Percentiles rank a stretch among this genome's conserved stretches.
phyloP scores from a whole-genome alignment of 2,888 invertebrate genomes.

The Dioctria rufipes region DNA sequence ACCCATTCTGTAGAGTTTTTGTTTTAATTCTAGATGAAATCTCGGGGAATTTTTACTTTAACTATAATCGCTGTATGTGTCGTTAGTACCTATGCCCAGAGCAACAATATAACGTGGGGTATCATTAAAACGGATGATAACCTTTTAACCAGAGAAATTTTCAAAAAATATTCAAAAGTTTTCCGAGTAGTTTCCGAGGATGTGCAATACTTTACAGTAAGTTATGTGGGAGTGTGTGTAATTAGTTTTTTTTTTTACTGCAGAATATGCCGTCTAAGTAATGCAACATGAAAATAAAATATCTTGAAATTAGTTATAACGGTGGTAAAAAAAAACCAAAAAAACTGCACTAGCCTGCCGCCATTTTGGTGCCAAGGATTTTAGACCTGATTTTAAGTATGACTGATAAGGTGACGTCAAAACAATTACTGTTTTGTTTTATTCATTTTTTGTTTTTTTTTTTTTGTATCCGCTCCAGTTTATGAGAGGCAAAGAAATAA shows the following conservation, averaged over 20 bases:
- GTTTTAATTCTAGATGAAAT: slow-evolving; percentile 28
- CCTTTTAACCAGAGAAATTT: slow-evolving; percentile 39
- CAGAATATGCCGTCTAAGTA: no score
- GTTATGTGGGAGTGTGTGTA: not conserved
- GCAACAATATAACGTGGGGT: slow-evolving; percentile 54
- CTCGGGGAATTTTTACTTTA: slow-evolving; percentile 6
- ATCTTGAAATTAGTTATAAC: no score
- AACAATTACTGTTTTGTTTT: no score
- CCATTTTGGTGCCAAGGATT: no score
- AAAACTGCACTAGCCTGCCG: not conserved
- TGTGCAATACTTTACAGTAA: slow-evolving; percentile 19
- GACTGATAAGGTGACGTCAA: no score
- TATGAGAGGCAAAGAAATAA: no score
- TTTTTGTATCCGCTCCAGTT: no score
- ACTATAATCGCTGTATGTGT: not conserved
- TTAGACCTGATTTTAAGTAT: no score
- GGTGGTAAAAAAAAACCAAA: not conserved
- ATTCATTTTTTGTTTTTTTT: no score
- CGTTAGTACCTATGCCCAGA: slow-evolving; percentile 11
- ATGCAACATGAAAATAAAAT: no score
- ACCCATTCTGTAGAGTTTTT: no score
- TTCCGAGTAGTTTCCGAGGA: slow-evolving; percentile 63
- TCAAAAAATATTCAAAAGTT: slow-evolving; percentile 64
- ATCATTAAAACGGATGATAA: slow-evolving; percentile 34
- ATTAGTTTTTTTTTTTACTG: no score